These are phyloP conservation scores for Plutella xylostella DNA, from an alignment of 2,888 invertebrate genomes.

Conservation along the genomic window DNA sequence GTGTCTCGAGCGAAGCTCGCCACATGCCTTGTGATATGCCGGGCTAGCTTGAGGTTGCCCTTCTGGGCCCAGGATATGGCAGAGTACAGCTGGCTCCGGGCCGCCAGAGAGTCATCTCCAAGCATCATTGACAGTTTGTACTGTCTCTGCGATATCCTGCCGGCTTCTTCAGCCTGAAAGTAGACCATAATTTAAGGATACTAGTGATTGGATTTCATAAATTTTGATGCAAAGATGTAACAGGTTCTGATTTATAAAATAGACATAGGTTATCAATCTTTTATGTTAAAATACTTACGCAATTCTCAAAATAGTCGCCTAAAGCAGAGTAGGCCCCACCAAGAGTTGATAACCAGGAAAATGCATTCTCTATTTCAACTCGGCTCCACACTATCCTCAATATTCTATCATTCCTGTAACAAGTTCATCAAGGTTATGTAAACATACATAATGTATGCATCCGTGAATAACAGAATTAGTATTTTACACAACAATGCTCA, in stretches of 20 bases:
- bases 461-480: background rate
- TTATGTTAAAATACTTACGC: conserved; percentile 66
- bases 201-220: too few relatives aligned
- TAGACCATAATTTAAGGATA: too few relatives aligned
- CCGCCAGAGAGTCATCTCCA: conserved; percentile 84
- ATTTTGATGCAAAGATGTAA: too few relatives aligned
- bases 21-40: conserved; percentile 66
- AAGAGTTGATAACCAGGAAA: conserved; percentile 96
- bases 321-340: conserved; percentile 97
- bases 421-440: background rate
- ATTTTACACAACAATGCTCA: conserved; percentile 35
- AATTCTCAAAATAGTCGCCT: conserved; percentile 86
- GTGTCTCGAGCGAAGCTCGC: conserved; percentile 44
- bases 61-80: conserved; percentile 91
- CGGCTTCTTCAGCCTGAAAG: conserved; percentile 92
- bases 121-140: conserved; percentile 82
- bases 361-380: conserved; percentile 83
- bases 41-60: conserved; percentile 74
- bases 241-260: too few relatives aligned
- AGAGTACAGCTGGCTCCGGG: conserved; percentile 87
- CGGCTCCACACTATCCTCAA: conserved; percentile 65
- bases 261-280: background rate
- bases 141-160: conserved; percentile 87
- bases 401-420: conserved; percentile 52
- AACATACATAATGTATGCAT: background rate